phyloP scores from a whole-genome alignment of 2,888 invertebrate genomes.

The Tetheella fluctuosa region DNA sequence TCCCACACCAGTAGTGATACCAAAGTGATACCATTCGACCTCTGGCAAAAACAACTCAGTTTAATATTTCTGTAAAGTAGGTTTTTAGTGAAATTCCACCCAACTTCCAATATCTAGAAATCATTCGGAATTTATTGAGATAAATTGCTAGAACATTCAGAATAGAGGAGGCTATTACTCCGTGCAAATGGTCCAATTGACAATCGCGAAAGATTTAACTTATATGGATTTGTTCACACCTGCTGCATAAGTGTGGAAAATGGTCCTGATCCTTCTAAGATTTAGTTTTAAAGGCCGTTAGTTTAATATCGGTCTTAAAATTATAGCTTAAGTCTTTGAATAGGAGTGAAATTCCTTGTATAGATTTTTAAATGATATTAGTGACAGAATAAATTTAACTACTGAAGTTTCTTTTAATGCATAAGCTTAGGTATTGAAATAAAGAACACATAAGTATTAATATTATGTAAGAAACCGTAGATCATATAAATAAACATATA shows the following conservation, averaged over 20 bases:
- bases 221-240: conserved; percentile 29
- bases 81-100: neutral
- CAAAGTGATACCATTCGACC: too few relatives aligned
- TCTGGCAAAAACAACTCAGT: too few relatives aligned
- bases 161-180: conserved; percentile 36
- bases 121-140: conserved; percentile 39
- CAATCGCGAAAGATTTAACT: conserved; percentile 33
- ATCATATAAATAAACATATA: too few relatives aligned
- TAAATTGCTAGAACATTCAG: conserved; percentile 34
- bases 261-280: conserved; percentile 6
- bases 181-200: conserved; percentile 37
- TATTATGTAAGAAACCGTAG: too few relatives aligned
- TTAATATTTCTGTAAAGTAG: conserved; percentile 2
- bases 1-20: too few relatives aligned
- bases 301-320: neutral
- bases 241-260: conserved; percentile 27
- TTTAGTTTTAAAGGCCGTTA: neutral
- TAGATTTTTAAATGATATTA: too few relatives aligned
- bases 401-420: too few relatives aligned
- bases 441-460: too few relatives aligned
- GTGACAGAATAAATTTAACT: too few relatives aligned
- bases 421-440: too few relatives aligned
- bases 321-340: neutral
- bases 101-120: conserved; percentile 31
- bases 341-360: too few relatives aligned